Evolutionary conservation across 2,797 vertebrate species (phyloP).

Genomic region (Tamandua tetradactyla): DNA sequence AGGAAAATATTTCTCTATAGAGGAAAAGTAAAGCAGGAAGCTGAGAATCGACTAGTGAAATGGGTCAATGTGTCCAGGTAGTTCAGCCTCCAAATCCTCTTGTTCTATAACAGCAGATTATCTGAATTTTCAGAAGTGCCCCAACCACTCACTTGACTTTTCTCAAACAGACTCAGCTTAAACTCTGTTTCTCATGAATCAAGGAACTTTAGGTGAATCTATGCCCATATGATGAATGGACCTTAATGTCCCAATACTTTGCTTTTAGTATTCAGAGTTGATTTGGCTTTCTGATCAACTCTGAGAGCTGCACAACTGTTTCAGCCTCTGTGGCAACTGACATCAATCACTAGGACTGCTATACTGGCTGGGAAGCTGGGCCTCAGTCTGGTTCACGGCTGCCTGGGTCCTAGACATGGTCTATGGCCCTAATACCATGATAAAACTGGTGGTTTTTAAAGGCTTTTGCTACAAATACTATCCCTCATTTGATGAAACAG

Average conservation of each 20-base stretch:
- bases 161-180: background rate
- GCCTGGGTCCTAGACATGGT: background rate
- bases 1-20: background rate
- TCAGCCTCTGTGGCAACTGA: background rate
- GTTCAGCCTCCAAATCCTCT: background rate
- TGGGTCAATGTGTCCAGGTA: background rate
- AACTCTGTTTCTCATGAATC: background rate
- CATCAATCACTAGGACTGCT: background rate
- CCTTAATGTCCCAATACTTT: background rate
- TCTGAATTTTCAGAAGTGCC: background rate
- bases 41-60: background rate
- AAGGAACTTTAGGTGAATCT: background rate
- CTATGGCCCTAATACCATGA: background rate
- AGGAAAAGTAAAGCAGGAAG: slow-evolving; percentile 18
- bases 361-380: background rate
- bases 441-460: background rate
- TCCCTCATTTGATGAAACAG: slow-evolving; percentile 15
- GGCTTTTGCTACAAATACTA: background rate
- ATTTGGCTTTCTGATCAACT: background rate
- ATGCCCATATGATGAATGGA: background rate
- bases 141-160: background rate
- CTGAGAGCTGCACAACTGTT: background rate
- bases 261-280: no score
- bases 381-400: background rate
- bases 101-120: background rate